Base-by-base conservation (phyloP, 2,888 invertebrate genomes). In the Steromphala cineraria region DNA sequence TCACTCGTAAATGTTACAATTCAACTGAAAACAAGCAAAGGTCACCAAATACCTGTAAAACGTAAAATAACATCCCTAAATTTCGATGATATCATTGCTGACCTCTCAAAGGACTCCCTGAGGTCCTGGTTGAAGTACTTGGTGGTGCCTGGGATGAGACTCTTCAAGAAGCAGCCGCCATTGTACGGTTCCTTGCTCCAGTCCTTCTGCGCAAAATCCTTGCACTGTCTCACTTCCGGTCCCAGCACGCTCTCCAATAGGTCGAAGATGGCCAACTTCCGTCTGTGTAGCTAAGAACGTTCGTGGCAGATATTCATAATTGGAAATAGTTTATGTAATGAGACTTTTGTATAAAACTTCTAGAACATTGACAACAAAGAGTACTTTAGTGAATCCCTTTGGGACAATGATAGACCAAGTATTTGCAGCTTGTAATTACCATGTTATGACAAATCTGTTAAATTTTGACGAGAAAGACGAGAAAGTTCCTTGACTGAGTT, bases 171-270 rank as follows among this genome's bases (percentile, higher is more conserved):
- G 77, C 92, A 90, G 5, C 93, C 93, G 31, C 92, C 91, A 79
- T 88, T 91, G 87, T 90, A 93, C 0, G 92, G 89, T 79, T 93
- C 93, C 76, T 85, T 83, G 40, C 90, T 88, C 93, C 93, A 93
- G 83, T 93, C 89, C 83, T 92, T 91, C 86, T 93, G 92, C 8
- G 79, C 83, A 83, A 92, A 93, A 71, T 93, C 92, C 15, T 92
- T 78, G 79, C 84, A 90, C 28, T 91, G 85, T 17, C 87, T 86
- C 2, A 89, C 90, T 31, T 89, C 85, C 0, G 86, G 84, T 21
- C 94, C 93, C 67, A 94, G 91, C 62, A 91, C 90, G 56, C 90
- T 87, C 10, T 90, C 87, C 74, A 94, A 86, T n/a, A 91, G 89
- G 21, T 90, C 86, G 71, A 94, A 84, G 2, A 94, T 93, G 15